These are phyloP conservation scores for Episyrphus balteatus DNA, from an alignment of 1,140 invertebrate genomes.

Conservation along the genomic window DNA sequence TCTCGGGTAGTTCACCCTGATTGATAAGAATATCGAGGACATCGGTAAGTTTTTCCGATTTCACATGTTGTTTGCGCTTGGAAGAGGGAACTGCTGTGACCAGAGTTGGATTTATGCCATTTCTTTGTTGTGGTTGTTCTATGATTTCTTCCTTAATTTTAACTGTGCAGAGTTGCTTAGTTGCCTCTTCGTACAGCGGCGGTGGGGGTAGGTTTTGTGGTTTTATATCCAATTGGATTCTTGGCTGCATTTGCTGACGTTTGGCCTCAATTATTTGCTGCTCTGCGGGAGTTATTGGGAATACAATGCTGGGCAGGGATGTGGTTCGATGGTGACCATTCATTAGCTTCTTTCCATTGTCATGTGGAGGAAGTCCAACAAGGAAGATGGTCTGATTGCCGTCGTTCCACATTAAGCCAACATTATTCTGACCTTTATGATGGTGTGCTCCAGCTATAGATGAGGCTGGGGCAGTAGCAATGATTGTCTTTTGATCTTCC, in stretches of 20 bases:
- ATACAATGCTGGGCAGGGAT: conserved; percentile 30
- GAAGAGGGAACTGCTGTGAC: not conserved
- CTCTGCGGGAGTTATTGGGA: conserved; percentile 21
- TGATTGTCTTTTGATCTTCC: conserved; percentile 10
- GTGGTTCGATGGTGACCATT: conserved; percentile 32
- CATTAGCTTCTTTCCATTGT: conserved; percentile 29
- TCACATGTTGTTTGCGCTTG: conserved; percentile 46
- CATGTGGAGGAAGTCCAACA: conserved; percentile 29
- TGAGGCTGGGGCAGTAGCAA: too few species aligned
- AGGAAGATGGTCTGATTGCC: conserved; percentile 35
- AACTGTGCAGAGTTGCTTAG: conserved; percentile 43
- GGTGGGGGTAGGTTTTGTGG: conserved; percentile 37
- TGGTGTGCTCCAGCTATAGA: not conserved
- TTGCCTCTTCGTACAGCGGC: conserved; percentile 60
- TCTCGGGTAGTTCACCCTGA: conserved; percentile 82
- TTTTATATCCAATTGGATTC: conserved; percentile 38
- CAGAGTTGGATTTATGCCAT: conserved; percentile 4
- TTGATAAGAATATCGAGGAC: conserved; percentile 91
- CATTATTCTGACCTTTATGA: conserved; percentile 19
- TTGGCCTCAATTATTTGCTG: conserved; percentile 20
- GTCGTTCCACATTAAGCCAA: conserved; percentile 34
- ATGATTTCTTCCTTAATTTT: conserved; percentile 24
- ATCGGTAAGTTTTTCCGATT: conserved; percentile 85
- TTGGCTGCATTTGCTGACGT: conserved; percentile 23
- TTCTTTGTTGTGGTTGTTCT: conserved; percentile 17